Evolutionary conservation across 1,140 invertebrate species (phyloP).

Genomic region (Ruditapes philippinarum): DNA sequence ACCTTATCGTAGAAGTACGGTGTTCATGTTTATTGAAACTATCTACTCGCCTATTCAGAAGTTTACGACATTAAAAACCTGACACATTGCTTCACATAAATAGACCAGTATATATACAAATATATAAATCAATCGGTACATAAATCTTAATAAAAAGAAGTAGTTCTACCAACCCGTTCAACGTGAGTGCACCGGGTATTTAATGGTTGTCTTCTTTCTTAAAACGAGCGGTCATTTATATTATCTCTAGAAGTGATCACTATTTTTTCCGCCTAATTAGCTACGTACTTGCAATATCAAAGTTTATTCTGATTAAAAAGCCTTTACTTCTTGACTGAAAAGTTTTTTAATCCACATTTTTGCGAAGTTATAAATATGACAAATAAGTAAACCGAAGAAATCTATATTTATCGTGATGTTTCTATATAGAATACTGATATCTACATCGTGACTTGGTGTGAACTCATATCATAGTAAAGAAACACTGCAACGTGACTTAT

Average conservation of each 20-base stretch:
- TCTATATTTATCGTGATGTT: too few relatives aligned
- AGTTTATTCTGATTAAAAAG: too few relatives aligned
- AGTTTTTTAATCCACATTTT: neutral
- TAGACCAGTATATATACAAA: neutral
- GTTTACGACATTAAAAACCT: slow-evolving; percentile 9
- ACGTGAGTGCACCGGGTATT: slow-evolving; percentile 1
- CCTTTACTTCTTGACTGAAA: neutral
- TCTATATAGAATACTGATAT: too few relatives aligned
- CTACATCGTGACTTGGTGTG: too few relatives aligned
- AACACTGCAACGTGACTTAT: too few relatives aligned
- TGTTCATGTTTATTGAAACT: neutral
- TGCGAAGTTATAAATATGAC: too few relatives aligned
- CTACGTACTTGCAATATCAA: neutral
- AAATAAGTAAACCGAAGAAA: too few relatives aligned
- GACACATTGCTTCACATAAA: neutral
- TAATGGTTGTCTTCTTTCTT: neutral
- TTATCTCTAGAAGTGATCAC: neutral
- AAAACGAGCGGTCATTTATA: neutral
- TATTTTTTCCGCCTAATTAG: neutral
- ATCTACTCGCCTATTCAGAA: neutral
- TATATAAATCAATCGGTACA: slow-evolving; percentile 26
- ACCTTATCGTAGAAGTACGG: neutral
- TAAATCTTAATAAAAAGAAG: slow-evolving; percentile 13
- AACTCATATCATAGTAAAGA: too few relatives aligned
- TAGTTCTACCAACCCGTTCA: slow-evolving; percentile 15